Evolutionary conservation across 2,888 invertebrate species (phyloP).

Genomic region (Rhagium mordax): DNA sequence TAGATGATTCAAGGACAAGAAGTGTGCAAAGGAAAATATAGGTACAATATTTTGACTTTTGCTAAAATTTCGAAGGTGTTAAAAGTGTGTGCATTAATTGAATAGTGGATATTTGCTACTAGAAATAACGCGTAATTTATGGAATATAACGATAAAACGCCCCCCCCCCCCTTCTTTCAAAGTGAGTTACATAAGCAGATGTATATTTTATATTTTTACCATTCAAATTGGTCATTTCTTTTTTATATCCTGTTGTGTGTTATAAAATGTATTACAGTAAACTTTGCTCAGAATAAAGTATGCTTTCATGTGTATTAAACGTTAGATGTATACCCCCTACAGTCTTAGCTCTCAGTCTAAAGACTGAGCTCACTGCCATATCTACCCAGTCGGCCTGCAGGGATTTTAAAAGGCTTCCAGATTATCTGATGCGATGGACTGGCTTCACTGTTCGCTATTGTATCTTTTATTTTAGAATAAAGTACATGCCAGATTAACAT

Average conservation of each 20-base stretch:
- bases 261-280: not conserved
- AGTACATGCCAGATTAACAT: constrained; percentile 46
- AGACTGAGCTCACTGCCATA: not conserved
- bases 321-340: not conserved
- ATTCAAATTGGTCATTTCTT: not conserved
- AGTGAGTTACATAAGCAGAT: not conserved
- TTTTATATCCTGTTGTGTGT: not conserved
- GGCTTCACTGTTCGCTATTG: constrained; percentile 41
- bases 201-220: not conserved
- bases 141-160: no score
- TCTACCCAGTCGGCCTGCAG: constrained; percentile 1
- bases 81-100: no score
- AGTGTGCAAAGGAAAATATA: no score
- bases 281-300: not conserved
- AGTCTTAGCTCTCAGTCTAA: not conserved
- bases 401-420: constrained; percentile 39
- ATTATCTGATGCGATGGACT: constrained; percentile 45
- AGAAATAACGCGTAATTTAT: no score
- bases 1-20: no score
- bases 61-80: no score
- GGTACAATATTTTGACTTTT: no score
- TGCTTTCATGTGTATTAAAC: not conserved
- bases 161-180: no score
- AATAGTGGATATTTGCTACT: no score
- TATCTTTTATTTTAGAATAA: constrained; percentile 44